Evolutionary conservation across 2,797 vertebrate species (phyloP).

Genomic region (Pangasius mekongensis): DNA sequence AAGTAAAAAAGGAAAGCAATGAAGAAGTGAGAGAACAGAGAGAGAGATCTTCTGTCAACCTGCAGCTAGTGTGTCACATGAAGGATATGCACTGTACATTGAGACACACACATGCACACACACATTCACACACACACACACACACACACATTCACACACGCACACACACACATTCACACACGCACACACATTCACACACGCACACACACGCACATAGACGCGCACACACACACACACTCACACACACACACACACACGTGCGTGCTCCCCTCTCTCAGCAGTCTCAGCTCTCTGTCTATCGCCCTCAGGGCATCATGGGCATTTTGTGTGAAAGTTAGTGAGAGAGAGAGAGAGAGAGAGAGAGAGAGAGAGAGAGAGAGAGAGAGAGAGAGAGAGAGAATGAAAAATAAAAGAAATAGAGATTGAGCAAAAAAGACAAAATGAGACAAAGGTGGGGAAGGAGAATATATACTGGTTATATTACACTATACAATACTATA

Average conservation of each 20-base stretch:
- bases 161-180: slow-evolving; percentile 17
- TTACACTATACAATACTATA: not conserved
- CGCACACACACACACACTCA: not conserved
- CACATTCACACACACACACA: slow-evolving; percentile 8
- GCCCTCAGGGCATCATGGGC: slow-evolving; percentile 11
- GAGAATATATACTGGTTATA: not conserved
- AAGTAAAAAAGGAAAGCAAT: too few species aligned
- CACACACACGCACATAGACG: not conserved
- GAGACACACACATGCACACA: not conserved
- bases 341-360: not conserved
- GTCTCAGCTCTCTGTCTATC: not conserved
- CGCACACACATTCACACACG: not conserved
- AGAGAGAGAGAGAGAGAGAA: not conserved
- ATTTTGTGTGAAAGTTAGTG: slow-evolving; percentile 4
- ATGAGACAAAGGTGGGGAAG: too few species aligned
- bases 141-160: slow-evolving; percentile 23
- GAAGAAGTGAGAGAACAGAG: not conserved
- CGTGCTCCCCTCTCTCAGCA: not conserved
- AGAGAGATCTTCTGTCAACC: not conserved
- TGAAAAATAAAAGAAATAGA: too few species aligned
- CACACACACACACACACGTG: slow-evolving; percentile 23
- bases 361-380: not conserved
- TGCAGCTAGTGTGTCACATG: not conserved
- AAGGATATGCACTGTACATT: not conserved
- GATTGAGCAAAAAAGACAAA: too few species aligned